phyloP scores from a whole-genome alignment of 23 tunicate genomes.

The Phallusia fumigata region DNA sequence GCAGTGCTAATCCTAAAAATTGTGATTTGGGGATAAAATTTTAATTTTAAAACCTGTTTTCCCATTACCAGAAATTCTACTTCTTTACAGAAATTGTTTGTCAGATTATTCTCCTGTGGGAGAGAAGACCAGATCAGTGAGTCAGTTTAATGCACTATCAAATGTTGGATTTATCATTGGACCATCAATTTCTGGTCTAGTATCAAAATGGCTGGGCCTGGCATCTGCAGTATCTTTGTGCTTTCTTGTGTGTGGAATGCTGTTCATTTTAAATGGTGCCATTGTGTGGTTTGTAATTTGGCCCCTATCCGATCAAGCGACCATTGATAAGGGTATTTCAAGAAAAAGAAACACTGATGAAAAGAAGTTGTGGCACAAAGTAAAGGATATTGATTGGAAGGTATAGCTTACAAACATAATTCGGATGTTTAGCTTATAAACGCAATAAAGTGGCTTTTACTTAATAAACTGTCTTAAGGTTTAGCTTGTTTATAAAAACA shows the following conservation, averaged over 20 bases:
- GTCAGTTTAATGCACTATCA: slow-evolving; percentile 59
- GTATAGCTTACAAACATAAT: background rate
- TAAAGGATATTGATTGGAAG: slow-evolving; percentile 30
- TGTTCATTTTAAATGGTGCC: slow-evolving; percentile 38
- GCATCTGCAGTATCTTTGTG: slow-evolving; percentile 31
- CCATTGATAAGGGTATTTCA: background rate
- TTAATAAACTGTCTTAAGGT: no score
- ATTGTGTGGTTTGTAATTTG: slow-evolving; percentile 21
- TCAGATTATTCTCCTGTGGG: slow-evolving; percentile 11
- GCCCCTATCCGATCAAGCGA: background rate
- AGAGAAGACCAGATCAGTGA: slow-evolving; percentile 34
- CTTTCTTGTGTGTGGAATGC: slow-evolving; percentile 25
- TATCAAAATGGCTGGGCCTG: slow-evolving; percentile 33
- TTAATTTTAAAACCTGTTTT: no score
- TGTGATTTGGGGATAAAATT: no score
- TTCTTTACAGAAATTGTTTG: slow-evolving; percentile 43
- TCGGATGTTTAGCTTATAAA: no score
- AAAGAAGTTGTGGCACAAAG: slow-evolving; percentile 4
- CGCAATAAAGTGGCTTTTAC: no score
- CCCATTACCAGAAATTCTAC: no score
- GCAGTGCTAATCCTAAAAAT: no score
- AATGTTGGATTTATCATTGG: slow-evolving; percentile 68
- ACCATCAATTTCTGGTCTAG: slow-evolving; percentile 43
- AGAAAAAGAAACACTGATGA: background rate
- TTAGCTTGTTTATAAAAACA: no score